Conservation (phyloP, 37 sponge, comb jelly and placozoan genomes). For the Beroe forskalii region DNA sequence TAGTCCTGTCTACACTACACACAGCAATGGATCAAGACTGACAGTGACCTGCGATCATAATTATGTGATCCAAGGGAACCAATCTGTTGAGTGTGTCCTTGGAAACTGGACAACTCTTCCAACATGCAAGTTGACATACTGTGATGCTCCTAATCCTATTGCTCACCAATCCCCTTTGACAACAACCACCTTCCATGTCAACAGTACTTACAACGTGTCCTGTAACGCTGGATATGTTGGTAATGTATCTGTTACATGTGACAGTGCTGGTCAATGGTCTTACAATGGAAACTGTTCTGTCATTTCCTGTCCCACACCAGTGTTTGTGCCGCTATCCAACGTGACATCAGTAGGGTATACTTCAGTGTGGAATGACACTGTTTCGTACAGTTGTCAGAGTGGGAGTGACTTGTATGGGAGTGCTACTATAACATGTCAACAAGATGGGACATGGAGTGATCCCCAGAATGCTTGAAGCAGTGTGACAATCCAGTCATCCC, state of each 20-base stretch:
- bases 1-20: background rate
- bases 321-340: background rate
- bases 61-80: background rate
- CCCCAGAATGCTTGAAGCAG: background rate
- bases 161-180: background rate
- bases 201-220: background rate
- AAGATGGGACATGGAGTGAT: background rate
- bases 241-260: background rate
- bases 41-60: constrained; percentile 16
- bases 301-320: background rate
- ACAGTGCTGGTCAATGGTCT: constrained; percentile 4
- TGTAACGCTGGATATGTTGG: background rate
- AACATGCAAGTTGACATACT: background rate
- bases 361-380: constrained; percentile 3
- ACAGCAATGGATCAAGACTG: background rate
- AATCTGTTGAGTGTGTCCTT: background rate
- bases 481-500: background rate
- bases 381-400: background rate
- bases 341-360: background rate
- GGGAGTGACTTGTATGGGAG: background rate
- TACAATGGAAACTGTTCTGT: background rate
- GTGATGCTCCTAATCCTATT: constrained; percentile 1
- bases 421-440: background rate
- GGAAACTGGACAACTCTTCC: constrained; percentile 1
- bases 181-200: background rate